A percentile compares a stretch with the other conserved stretches of the same genome.
Conservation (phyloP, 2,113 vertebrate species). For the Erythrolamprus reginae region DNA sequence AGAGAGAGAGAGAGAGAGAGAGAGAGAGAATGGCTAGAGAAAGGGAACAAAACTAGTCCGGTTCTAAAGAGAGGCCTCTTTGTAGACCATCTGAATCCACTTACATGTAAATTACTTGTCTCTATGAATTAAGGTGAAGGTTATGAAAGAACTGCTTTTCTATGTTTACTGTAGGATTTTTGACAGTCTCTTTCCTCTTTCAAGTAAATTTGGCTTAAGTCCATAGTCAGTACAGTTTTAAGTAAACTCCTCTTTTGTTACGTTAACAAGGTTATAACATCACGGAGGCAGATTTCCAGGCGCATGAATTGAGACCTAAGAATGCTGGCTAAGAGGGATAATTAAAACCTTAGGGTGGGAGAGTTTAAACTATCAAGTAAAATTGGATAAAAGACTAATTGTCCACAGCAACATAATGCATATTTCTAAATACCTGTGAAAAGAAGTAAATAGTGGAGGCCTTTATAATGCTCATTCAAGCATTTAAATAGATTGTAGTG, state of each 20-base stretch:
- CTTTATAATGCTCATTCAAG: slow-evolving; percentile 33
- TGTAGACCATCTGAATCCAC: slow-evolving; percentile 81
- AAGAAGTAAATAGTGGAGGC: slow-evolving; percentile 54
- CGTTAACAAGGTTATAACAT: slow-evolving; percentile 86
- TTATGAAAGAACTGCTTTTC: slow-evolving; percentile 81
- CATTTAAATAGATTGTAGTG: slow-evolving; percentile 26
- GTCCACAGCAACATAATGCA: slow-evolving; percentile 70
- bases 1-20: not conserved
- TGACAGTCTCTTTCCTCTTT: slow-evolving; percentile 89
- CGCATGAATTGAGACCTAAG: slow-evolving; percentile 68
- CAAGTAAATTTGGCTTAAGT: slow-evolving; percentile 86
- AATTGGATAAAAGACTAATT: slow-evolving; percentile 80
- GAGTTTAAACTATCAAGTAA: slow-evolving; percentile 71
- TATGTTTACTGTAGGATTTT: slow-evolving; percentile 83
- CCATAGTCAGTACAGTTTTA: slow-evolving; percentile 82
- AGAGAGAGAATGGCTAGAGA: not conserved
- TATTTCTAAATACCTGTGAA: slow-evolving; percentile 73
- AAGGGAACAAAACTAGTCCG: slow-evolving; percentile 55
- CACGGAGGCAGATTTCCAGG: slow-evolving; percentile 78
- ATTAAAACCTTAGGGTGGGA: slow-evolving; percentile 73
- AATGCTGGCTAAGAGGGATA: slow-evolving; percentile 65
- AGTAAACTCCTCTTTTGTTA: slow-evolving; percentile 87
- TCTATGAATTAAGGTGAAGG: slow-evolving; percentile 82
- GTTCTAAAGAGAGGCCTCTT: slow-evolving; percentile 66
- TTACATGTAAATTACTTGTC: slow-evolving; percentile 90